Conservation (phyloP, 2,888 invertebrate genomes). For the Watsonalla binaria region DNA sequence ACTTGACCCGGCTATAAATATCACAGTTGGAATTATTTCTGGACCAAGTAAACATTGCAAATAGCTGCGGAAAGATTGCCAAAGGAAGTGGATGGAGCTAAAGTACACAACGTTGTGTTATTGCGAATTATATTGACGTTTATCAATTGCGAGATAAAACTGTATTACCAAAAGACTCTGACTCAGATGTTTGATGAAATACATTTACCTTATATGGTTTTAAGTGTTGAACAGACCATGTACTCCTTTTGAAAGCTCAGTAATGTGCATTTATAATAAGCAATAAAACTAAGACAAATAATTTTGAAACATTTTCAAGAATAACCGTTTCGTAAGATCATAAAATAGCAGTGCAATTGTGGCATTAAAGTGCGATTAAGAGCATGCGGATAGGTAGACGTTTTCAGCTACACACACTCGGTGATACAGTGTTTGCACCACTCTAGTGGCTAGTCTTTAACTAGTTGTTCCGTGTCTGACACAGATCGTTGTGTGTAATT, state of each 20-base stretch:
- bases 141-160: not conserved
- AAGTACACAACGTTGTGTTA: too few species aligned
- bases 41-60: constrained; percentile 1
- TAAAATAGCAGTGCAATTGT: constrained; percentile 15
- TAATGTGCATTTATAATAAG: constrained; percentile 20
- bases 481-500: constrained; percentile 23
- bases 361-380: constrained; percentile 22
- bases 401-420: constrained; percentile 9
- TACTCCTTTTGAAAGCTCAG: too few species aligned
- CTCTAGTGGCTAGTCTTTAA: constrained; percentile 6
- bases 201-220: too few species aligned
- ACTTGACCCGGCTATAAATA: constrained; percentile 5
- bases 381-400: constrained; percentile 6
- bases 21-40: constrained; percentile 4
- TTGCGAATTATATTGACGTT: not conserved
- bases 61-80: not conserved
- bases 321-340: constrained; percentile 7
- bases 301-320: not conserved
- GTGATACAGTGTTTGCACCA: constrained; percentile 1
- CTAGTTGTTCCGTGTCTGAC: constrained; percentile 14
- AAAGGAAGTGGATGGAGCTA: not conserved
- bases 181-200: too few species aligned
- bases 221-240: too few species aligned
- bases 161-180: too few species aligned
- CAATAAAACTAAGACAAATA: constrained; percentile 2